Evolutionary conservation across 1,140 invertebrate genomes (phyloP), one percentile per base, ranked within the genome.

Genomic region (Wasmannia auropunctata): DNA sequence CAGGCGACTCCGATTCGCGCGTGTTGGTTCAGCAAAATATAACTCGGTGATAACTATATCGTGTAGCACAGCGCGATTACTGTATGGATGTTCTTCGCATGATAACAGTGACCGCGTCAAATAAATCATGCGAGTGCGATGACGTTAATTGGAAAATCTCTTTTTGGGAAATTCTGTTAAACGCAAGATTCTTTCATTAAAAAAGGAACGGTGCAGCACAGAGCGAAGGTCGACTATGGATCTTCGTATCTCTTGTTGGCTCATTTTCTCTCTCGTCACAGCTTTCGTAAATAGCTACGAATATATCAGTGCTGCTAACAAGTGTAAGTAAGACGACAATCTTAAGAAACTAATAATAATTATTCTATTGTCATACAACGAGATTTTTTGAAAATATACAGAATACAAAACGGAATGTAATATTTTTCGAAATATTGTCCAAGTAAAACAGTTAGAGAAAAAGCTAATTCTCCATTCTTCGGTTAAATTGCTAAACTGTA

Each of bases 271-370:
- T 5, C 16, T 22, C 31, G 19, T 77, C 34, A 40, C 46, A 31
- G 4, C 54, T 43, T 72, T 25, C 46, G 43, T 51, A 69, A 37
- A 74, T 10, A 6, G 34, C 22, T 65, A 69, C 28, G 40, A 25
- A 56, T 34, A 5, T 28, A 7, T 65, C 49, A 62, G 25, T 43
- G 56, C 77, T 19, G 25, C 58, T 40, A 70, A 87, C 16, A 77
- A 76, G 34, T 74, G 87, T 91, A 40, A 88, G 87, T 90, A 76
- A 63, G 56, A 70, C 8, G 16, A 25, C 25, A 37, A 54, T 80
- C 11, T 5, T 2, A 4, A 40, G 2, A 7, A 51, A 54, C 16
- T 19, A 51, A n/a, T 25, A 2, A 16, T 70, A 46, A 87, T 31
- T 56, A 86, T 69, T 40, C 22, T 25, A 49, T 28, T 60, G 34